These are phyloP conservation scores for Cottus gobio DNA, from an alignment of 2,113 vertebrate species.

Conservation along the genomic window DNA sequence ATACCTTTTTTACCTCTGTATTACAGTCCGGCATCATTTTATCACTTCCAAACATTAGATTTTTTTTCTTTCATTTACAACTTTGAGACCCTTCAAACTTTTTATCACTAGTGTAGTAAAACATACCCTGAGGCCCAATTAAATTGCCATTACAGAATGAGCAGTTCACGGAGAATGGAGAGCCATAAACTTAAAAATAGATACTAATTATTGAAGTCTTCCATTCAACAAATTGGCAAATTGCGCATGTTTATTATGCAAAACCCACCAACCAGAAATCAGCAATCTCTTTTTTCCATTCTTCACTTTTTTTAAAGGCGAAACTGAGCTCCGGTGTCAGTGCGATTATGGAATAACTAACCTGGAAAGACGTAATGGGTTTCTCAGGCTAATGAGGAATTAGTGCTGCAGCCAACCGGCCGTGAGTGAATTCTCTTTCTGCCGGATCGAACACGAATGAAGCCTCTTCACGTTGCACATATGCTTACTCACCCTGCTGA, in stretches of 20 bases:
- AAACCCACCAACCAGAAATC: conserved; percentile 46
- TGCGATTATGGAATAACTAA: conserved; percentile 67
- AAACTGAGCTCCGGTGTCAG: conserved; percentile 38
- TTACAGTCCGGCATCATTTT: background rate
- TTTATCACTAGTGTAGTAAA: background rate
- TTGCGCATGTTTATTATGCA: conserved; percentile 70
- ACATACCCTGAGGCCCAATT: conserved; percentile 42
- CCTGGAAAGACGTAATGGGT: conserved; percentile 66
- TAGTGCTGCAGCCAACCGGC: conserved; percentile 48
- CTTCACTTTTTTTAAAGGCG: conserved; percentile 33
- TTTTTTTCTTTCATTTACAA: background rate
- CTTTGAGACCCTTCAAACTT: background rate
- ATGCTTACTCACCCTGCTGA: conserved; percentile 59
- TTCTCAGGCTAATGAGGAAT: conserved; percentile 73
- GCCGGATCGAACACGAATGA: conserved; percentile 58
- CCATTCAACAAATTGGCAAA: conserved; percentile 54
- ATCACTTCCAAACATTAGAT: background rate
- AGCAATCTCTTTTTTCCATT: conserved; percentile 24
- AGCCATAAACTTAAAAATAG: conserved; percentile 73
- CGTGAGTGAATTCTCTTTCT: conserved; percentile 61
- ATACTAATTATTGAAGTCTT: conserved; percentile 64
- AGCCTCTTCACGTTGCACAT: conserved; percentile 47
- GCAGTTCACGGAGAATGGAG: conserved; percentile 46
- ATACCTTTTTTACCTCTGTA: background rate
- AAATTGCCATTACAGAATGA: conserved; percentile 49